Evolutionary conservation across 2,797 vertebrate species (phyloP).

Genomic region (Garrulus glandarius): DNA sequence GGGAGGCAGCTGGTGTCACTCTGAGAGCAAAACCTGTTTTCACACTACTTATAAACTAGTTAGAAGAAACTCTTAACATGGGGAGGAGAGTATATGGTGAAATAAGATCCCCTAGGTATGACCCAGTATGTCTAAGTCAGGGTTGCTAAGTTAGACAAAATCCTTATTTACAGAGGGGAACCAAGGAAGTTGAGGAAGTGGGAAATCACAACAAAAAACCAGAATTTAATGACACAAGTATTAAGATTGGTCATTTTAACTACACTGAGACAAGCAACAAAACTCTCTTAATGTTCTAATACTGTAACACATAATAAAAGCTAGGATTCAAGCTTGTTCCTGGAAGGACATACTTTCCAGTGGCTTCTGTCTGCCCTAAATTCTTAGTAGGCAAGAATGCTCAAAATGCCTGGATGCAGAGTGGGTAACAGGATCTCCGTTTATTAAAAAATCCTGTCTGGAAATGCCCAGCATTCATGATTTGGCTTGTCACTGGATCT

Average conservation of each 20-base stretch:
- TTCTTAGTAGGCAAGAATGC: neutral
- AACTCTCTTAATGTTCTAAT: neutral
- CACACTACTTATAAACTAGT: neutral
- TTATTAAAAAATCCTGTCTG: neutral
- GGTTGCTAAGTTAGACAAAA: neutral
- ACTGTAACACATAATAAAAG: neutral
- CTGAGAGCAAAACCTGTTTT: neutral
- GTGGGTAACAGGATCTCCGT: neutral
- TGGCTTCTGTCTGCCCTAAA: neutral
- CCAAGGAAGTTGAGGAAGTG: neutral
- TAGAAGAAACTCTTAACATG: neutral
- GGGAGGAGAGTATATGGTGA: neutral
- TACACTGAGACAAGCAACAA: neutral
- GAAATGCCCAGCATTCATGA: neutral
- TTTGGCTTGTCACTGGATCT: neutral
- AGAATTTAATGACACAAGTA: neutral
- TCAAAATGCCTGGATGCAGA: neutral
- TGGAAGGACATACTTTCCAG: neutral
- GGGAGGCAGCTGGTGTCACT: neutral
- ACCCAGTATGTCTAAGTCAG: neutral
- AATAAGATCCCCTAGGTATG: neutral
- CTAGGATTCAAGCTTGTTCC: neutral
- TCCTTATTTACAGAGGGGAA: neutral
- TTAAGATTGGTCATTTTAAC: neutral
- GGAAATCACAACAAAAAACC: neutral